Base-by-base conservation (phyloP, 2,113 vertebrate genomes). In the Cheilinus undulatus region DNA sequence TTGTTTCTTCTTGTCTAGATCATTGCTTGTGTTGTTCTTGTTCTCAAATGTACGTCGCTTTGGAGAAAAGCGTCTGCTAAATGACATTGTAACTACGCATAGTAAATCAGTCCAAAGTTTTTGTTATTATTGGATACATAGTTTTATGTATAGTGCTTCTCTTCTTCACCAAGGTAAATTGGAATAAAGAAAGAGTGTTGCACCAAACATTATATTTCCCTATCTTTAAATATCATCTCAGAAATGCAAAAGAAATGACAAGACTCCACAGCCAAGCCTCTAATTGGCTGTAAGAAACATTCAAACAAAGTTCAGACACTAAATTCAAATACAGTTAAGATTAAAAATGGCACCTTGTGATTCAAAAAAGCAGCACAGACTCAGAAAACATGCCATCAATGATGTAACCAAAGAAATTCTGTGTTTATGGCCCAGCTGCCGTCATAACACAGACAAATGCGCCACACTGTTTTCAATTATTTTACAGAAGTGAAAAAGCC, bases 231-330 rank as follows among this genome's bases (percentile, higher is more conserved):
- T 70, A 58, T 81, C 61, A 80, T 73, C 3, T 0, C 54, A 72
- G 63, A 65, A 64, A 57, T 48, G 49, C 19, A 54, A 57, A 43
- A 42, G 13, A 10, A 26, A 26, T 38, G 53, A 76, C 77, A 78
- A n/a, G 68, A 76, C 51, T 46, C 53, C 13, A 19, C 76, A 32
- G 61, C 83, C 32, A 57, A 42, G 32, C 38, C 64, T 13, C 78
- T 91, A 89, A 92, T 89, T 89, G 89, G 76, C 84, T 66, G 49
- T 69, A 64, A 65, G 59, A 82, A 80, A 84, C 78, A 73, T 83
- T 86, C 81, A 72, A 76, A 71, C 50, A 68, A 80, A 90, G 86
- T 87, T 86, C 67, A 82, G 48, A 74, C 32, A 15, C 57, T 26
- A 49, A 72, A 82, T 83, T 54, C 26, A 66, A 62, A 70, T 79